These are phyloP conservation scores for Progne subis DNA, from an alignment of 2,113 vertebrate species.

Conservation along the genomic window DNA sequence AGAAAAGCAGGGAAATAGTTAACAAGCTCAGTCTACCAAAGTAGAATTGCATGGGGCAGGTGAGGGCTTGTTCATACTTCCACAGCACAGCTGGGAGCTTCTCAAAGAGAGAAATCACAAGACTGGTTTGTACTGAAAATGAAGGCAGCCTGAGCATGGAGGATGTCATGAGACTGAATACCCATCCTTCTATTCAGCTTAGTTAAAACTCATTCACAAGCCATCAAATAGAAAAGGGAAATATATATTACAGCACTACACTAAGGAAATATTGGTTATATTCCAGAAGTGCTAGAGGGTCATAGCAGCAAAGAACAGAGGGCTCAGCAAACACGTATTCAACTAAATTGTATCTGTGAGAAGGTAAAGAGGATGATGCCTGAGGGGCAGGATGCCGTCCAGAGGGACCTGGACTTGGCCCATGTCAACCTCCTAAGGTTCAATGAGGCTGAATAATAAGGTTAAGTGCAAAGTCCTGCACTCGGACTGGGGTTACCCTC, in stretches of 20 bases:
- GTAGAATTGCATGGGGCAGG: not conserved
- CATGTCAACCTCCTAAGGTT: not conserved
- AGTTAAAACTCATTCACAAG: not conserved
- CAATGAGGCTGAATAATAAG: not conserved
- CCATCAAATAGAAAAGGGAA: not conserved
- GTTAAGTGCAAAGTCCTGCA: not conserved
- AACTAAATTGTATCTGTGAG: not conserved
- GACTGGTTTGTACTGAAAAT: not conserved
- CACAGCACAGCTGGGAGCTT: not conserved
- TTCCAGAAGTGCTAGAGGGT: not conserved
- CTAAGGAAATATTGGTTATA: not conserved
- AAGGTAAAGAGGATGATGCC: not conserved
- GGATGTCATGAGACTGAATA: not conserved
- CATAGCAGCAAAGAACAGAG: fast-evolving
- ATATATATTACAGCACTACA: not conserved
- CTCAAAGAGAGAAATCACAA: not conserved
- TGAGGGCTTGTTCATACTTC: not conserved
- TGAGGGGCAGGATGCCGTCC: not conserved
- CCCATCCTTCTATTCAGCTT: not conserved
- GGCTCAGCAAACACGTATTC: not conserved
- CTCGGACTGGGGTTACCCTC: not conserved
- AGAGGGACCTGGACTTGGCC: not conserved
- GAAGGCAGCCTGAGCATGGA: not conserved
- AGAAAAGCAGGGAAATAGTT: not conserved
- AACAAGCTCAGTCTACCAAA: not conserved